Conservation (phyloP, 2,888 invertebrate species). For the Drosophila lacicola region DNA sequence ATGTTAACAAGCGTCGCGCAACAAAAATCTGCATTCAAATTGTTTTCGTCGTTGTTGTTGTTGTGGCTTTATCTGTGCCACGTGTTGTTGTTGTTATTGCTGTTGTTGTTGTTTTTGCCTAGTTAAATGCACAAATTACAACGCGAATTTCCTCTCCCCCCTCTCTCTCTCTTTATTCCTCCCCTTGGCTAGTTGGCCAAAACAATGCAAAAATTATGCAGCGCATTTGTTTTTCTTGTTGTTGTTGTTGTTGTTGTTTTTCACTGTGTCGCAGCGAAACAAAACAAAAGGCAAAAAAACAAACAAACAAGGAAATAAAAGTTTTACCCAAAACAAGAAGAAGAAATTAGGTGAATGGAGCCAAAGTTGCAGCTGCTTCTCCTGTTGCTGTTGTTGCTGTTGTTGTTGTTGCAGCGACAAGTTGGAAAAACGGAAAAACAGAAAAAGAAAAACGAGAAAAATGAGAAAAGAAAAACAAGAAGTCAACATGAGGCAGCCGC, state of each 20-base stretch:
- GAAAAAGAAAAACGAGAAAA: conserved; percentile 8
- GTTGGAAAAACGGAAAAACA: neutral
- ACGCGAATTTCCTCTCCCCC: conserved; percentile 23
- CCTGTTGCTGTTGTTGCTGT: neutral
- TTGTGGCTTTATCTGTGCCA: conserved; percentile 21
- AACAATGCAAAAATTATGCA: conserved; percentile 61
- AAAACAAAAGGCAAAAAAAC: neutral
- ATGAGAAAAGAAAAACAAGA: conserved; percentile 7
- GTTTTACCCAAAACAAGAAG: conserved; percentile 33
- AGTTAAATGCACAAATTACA: conserved; percentile 57
- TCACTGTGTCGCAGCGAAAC: conserved; percentile 43
- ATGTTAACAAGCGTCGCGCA: conserved; percentile 35
- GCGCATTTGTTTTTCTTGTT: conserved; percentile 28
- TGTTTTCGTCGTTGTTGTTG: conserved; percentile 15
- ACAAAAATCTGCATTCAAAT: conserved; percentile 27
- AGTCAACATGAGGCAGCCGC: conserved; percentile 12
- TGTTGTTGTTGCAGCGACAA: conserved; percentile 4
- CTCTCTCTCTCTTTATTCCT: neutral
- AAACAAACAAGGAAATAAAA: conserved; percentile 54
- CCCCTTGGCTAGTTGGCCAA: conserved; percentile 14
- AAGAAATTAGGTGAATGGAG: conserved; percentile 79
- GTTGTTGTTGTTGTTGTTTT: conserved; percentile 32
- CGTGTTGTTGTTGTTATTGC: conserved; percentile 29
- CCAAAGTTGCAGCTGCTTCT: conserved; percentile 12
- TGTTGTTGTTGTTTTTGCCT: conserved; percentile 13